Evolutionary conservation across 2,888 invertebrate genomes (phyloP).

Genomic region (Galeopsomyia nigrocyanea): DNA sequence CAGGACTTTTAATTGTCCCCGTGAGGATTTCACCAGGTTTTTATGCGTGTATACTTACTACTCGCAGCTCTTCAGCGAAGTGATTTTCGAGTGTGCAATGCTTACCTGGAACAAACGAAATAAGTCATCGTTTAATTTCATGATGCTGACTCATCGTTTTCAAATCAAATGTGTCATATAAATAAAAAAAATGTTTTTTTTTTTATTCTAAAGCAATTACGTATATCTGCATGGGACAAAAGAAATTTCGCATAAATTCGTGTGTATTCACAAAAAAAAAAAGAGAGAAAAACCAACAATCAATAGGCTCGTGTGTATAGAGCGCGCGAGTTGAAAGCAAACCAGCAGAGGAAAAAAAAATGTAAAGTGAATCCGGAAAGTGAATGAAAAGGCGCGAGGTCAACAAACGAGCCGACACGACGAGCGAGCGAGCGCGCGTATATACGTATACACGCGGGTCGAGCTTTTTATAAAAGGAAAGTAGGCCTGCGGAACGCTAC

Average conservation of each 20-base stretch:
- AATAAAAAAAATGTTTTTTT: too few relatives aligned
- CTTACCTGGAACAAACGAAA: constrained; percentile 35
- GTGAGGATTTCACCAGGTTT: background rate
- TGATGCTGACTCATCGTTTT: background rate
- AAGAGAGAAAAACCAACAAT: too few relatives aligned
- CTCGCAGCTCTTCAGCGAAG: too few relatives aligned
- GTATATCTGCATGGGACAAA: too few relatives aligned
- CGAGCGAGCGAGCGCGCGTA: too few relatives aligned
- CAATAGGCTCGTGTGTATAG: too few relatives aligned
- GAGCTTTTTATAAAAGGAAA: constrained; percentile 26
- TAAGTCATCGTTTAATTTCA: background rate
- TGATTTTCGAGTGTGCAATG: background rate
- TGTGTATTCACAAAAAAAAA: too few relatives aligned
- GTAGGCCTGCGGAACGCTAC: constrained; percentile 24
- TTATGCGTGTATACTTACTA: background rate
- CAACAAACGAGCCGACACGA: constrained; percentile 11
- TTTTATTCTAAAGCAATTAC: too few relatives aligned
- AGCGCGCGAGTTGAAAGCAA: too few relatives aligned
- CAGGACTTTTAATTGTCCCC: background rate
- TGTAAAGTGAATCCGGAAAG: background rate
- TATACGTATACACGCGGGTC: too few relatives aligned
- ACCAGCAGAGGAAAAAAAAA: background rate
- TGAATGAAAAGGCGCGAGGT: constrained; percentile 15
- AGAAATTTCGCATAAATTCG: too few relatives aligned
- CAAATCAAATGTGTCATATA: too few relatives aligned